Percentiles rank a stretch among this genome's conserved stretches.
phyloP scores from a whole-genome alignment of 2,113 vertebrate species.

The Nannospalax galili region DNA sequence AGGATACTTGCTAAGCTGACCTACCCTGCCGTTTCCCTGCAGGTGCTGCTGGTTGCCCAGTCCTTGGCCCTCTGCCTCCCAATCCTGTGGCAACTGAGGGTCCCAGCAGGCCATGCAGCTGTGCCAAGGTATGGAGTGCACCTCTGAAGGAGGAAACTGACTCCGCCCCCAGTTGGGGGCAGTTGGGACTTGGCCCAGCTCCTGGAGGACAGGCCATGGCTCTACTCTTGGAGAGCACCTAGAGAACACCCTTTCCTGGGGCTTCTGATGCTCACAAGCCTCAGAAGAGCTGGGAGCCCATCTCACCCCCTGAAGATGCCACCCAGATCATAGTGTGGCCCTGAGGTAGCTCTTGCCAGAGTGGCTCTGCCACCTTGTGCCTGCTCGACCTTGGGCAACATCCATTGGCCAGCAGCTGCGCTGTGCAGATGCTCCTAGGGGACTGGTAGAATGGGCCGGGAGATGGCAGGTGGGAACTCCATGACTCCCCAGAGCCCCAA shows the following conservation, averaged over 20 bases:
- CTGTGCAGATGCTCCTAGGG: not conserved
- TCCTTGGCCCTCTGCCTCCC: not conserved
- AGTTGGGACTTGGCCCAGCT: not conserved
- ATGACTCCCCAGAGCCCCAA: not conserved
- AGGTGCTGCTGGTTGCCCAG: constrained; percentile 25
- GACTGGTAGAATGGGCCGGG: not conserved
- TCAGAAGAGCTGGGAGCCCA: not conserved
- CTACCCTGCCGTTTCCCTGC: constrained; percentile 9
- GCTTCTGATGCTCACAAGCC: not conserved
- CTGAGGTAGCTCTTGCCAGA: not conserved
- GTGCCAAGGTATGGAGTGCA: constrained; percentile 59
- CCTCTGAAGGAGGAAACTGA: not conserved
- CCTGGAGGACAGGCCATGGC: not conserved
- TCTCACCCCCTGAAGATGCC: not conserved
- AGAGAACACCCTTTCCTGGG: not conserved
- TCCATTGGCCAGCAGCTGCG: not conserved
- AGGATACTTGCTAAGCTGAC: not conserved
- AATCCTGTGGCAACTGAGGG: not conserved
- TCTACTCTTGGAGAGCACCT: not conserved
- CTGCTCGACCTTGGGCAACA: not conserved
- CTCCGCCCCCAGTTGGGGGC: not conserved
- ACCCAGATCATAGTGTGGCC: not conserved
- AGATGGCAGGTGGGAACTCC: too few species aligned
- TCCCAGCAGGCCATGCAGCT: constrained; percentile 62
- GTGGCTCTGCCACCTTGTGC: not conserved